Conservation (phyloP, 2,888 invertebrate genomes). For the Leucophora obtusa region DNA sequence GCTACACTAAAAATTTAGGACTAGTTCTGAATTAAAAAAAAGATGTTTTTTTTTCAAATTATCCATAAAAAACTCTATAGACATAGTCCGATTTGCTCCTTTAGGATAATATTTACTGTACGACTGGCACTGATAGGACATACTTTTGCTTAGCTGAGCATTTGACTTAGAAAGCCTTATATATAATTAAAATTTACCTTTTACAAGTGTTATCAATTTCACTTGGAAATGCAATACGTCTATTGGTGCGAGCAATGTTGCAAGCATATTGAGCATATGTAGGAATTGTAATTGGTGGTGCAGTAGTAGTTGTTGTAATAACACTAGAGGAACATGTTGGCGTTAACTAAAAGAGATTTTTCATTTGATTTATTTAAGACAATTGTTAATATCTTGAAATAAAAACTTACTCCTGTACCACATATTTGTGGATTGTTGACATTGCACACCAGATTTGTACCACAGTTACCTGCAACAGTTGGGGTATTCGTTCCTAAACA, state of each 20-base stretch:
- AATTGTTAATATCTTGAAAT: background rate
- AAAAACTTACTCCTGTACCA: constrained; percentile 46
- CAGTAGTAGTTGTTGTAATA: constrained; percentile 36
- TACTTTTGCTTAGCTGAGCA: no score
- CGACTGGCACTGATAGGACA: no score
- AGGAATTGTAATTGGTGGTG: constrained; percentile 22
- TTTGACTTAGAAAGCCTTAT: no score
- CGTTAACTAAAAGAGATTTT: constrained; percentile 36
- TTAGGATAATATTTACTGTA: no score
- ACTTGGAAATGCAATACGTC: constrained; percentile 67
- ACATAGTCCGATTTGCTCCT: no score
- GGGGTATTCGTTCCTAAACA: constrained; percentile 69
- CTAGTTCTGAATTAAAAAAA: no score
- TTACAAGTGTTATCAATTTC: constrained; percentile 68
- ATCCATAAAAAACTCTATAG: no score
- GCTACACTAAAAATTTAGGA: no score
- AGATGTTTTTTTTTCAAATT: no score
- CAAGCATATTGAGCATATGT: constrained; percentile 63
- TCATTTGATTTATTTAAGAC: background rate
- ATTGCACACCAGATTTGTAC: constrained; percentile 70
- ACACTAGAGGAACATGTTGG: constrained; percentile 68
- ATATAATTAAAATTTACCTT: constrained; percentile 62
- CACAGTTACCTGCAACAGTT: constrained; percentile 67
- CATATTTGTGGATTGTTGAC: constrained; percentile 60
- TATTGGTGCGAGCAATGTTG: constrained; percentile 56